phyloP scores from a whole-genome alignment of 2,888 invertebrate species.

The Acrobasis repandana region DNA sequence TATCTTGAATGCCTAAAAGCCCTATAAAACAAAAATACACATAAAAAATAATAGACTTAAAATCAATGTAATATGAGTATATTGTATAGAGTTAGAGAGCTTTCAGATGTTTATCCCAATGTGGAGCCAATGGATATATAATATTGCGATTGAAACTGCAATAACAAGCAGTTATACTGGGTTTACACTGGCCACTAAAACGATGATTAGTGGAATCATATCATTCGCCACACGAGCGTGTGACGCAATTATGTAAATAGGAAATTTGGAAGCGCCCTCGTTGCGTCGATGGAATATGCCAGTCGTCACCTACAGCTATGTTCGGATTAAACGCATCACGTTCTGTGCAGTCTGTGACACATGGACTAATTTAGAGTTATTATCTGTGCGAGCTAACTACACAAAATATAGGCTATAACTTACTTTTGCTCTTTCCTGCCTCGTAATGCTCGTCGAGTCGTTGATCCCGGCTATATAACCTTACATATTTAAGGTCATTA shows the following conservation, averaged over 20 bases:
- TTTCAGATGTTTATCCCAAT: too few relatives aligned
- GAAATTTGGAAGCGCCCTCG: conserved; percentile 42
- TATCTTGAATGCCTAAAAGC: too few relatives aligned
- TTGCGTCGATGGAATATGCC: background rate
- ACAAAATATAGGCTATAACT: conserved; percentile 18
- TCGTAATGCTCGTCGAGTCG: too few relatives aligned
- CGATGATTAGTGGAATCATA: conserved; percentile 55
- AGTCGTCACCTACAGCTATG: conserved; percentile 23
- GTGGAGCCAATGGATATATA: background rate
- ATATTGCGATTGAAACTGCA: conserved; percentile 12
- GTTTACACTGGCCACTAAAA: conserved; percentile 44
- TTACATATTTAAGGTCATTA: too few relatives aligned
- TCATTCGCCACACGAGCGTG: conserved; percentile 44
- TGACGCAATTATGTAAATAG: conserved; percentile 67
- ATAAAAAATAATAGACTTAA: too few relatives aligned
- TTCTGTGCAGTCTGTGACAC: conserved; percentile 35
- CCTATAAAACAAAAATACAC: too few relatives aligned
- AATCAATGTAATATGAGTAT: too few relatives aligned
- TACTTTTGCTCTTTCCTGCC: too few relatives aligned
- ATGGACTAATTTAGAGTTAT: conserved; percentile 33
- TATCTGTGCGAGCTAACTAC: conserved; percentile 19
- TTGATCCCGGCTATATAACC: too few relatives aligned
- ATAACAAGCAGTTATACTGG: conserved; percentile 19
- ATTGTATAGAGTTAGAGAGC: too few relatives aligned
- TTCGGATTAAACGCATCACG: conserved; percentile 45